Base-by-base conservation (phyloP, 2,888 invertebrate species). In the Philereme vetulata region DNA sequence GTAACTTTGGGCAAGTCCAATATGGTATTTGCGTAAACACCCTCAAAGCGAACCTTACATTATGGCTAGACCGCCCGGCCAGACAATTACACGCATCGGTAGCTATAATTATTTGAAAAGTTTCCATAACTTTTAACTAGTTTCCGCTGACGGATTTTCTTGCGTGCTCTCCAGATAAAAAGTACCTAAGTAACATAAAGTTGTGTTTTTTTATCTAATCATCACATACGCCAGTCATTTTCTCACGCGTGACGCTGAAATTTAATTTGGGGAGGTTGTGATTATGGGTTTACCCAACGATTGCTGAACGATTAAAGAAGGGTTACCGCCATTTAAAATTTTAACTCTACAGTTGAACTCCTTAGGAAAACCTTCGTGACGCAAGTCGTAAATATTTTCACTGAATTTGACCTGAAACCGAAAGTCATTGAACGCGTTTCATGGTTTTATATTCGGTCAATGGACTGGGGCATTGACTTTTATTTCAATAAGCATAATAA, bases 321-420 rank as follows among this genome's bases (percentile, higher is more conserved):
- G 38, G 38, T 38, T 38, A 38, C 35, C 35, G 7, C 38, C 4
- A 4, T 4, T 38, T 6, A 4, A 38, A 38, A 4, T 38, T 38
- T 6, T 10, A 44, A 44, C 7, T 21, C 21, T n/a, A 21, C 21
- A 21, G 21, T 42, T 42, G 10, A 10, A 10, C 42, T 5, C 10
- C 10, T 8, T 49, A 50, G 61, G 53, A 61, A 61, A 61, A 72
- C 70, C 76, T 78, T 75, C 72, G 78, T 78, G 78, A 76, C 77
- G 78, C 75, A 57, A 74, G 58, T 68, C 64, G 70, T 67, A 66
- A 66, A 70, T 69, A 72, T 72, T 72, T 74, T 67, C 60, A 68
- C 72, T 70, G 72, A 64, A 68, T 65, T 71, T 63, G 71, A 78
- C 74, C 75, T 74, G 71, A 70, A 70, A 67, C 62, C 52, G 33